phyloP scores from a whole-genome alignment of 1,140 invertebrate genomes.

The Drosophila tani region DNA sequence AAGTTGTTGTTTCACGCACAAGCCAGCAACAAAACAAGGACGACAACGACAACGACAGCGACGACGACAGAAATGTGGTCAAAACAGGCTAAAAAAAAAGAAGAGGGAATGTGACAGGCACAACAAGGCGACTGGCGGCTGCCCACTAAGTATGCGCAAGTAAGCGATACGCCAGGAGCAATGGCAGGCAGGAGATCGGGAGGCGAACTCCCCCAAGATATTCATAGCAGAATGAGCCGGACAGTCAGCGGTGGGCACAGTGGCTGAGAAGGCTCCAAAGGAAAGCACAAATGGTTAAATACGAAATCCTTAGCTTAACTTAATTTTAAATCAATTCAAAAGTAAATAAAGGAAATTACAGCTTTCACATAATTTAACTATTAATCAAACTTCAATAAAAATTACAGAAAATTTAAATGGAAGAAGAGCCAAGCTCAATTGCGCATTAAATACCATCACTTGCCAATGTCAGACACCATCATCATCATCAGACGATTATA shows the following conservation, averaged over 20 bases:
- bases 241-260: conserved; percentile 12
- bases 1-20: conserved; percentile 55
- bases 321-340: too few species aligned
- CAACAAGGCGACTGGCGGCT: conserved; percentile 55
- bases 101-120: conserved; percentile 48
- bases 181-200: conserved; percentile 8
- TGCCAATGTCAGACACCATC: background rate
- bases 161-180: conserved; percentile 53
- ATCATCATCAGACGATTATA: background rate
- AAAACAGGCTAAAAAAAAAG: conserved; percentile 29
- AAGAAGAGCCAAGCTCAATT: background rate
- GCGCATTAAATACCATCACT: background rate
- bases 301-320: too few species aligned
- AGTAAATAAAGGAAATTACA: too few species aligned
- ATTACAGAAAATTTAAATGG: too few species aligned
- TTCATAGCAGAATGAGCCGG: background rate
- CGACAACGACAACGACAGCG: conserved; percentile 5
- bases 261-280: background rate
- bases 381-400: background rate
- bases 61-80: conserved; percentile 39
- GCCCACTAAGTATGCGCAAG: conserved; percentile 60
- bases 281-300: too few species aligned
- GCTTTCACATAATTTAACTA: background rate
- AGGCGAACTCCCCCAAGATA: background rate
- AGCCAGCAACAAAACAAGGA: conserved; percentile 49